Evolutionary conservation across 2,888 invertebrate genomes (phyloP).

Genomic region (Gastracanthus pulcherrimus): DNA sequence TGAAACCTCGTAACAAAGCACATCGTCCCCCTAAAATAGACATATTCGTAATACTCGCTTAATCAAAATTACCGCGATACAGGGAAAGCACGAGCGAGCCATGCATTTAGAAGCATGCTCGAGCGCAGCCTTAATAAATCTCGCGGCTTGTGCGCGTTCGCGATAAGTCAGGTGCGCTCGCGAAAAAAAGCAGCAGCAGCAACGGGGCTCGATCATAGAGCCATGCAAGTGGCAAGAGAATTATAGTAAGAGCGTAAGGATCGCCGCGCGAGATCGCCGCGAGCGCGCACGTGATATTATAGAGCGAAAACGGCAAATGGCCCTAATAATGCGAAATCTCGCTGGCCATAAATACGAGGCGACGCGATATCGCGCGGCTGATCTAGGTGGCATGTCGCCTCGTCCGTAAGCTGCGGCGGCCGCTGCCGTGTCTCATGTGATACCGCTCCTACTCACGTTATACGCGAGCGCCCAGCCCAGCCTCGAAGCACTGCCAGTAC

Average conservation of each 20-base stretch:
- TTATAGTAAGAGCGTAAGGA: slow-evolving; percentile 46
- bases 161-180: slow-evolving; percentile 33
- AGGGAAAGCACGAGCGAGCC: neutral
- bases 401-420: neutral
- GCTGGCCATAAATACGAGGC: slow-evolving; percentile 75
- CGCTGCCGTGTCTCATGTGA: slow-evolving; percentile 74
- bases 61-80: slow-evolving; percentile 29
- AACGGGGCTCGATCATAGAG: slow-evolving; percentile 21
- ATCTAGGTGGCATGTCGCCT: slow-evolving; percentile 66
- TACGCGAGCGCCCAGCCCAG: neutral
- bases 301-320: slow-evolving; percentile 74
- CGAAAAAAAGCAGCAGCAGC: neutral
- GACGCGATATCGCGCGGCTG: slow-evolving; percentile 70
- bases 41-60: slow-evolving; percentile 17
- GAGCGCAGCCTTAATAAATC: slow-evolving; percentile 38
- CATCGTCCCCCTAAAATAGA: slow-evolving; percentile 27
- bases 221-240: slow-evolving; percentile 34
- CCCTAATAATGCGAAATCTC: slow-evolving; percentile 77
- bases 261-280: slow-evolving; percentile 54
- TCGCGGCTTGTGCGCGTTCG: slow-evolving; percentile 3
- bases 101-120: slow-evolving; percentile 15
- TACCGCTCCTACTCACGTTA: slow-evolving; percentile 68
- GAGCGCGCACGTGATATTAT: slow-evolving; percentile 66
- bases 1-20: no score
- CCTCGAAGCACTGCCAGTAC: neutral